A percentile compares a stretch with the other conserved stretches of the same genome.
Evolutionary conservation across 2,797 vertebrate genomes (phyloP).

Genomic region (Schizopygopsis pylzovi): DNA sequence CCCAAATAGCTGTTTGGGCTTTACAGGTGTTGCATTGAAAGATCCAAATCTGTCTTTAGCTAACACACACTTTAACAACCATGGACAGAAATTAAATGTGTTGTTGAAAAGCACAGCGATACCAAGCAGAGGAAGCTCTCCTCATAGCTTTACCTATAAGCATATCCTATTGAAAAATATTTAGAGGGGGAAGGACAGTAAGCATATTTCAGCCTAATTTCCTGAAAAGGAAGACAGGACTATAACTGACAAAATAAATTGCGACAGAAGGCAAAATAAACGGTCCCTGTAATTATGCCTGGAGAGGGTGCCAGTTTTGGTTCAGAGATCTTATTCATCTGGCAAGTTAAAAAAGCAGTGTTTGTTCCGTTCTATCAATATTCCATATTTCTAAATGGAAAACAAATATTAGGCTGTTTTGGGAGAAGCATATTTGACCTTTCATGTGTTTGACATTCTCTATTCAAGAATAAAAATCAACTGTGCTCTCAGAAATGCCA

Average conservation of each 20-base stretch:
- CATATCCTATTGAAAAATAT: slow-evolving; percentile 16
- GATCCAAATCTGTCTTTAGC: slow-evolving; percentile 10
- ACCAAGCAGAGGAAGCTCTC: background rate
- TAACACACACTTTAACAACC: background rate
- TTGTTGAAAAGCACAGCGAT: background rate
- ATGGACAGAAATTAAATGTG: background rate
- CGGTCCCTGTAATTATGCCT: slow-evolving; percentile 71
- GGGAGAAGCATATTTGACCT: background rate
- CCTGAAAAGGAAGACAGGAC: slow-evolving; percentile 64
- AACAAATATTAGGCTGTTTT: slow-evolving; percentile 8
- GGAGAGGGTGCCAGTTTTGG: slow-evolving; percentile 66
- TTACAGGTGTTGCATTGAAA: slow-evolving; percentile 10
- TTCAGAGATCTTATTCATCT: slow-evolving; percentile 63
- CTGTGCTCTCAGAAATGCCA: background rate
- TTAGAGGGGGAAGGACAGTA: background rate
- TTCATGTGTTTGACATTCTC: slow-evolving; percentile 19
- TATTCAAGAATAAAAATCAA: slow-evolving; percentile 13
- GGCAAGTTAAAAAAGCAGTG: slow-evolving; percentile 47
- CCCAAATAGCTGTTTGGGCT: background rate
- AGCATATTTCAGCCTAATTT: slow-evolving; percentile 49
- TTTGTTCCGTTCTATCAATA: slow-evolving; percentile 58
- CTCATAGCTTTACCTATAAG: background rate
- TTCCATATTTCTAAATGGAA: slow-evolving; percentile 54
- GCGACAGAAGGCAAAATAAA: slow-evolving; percentile 70
- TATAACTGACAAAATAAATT: slow-evolving; percentile 66